Evolutionary conservation across 2,888 invertebrate species (phyloP), one percentile per base, ranked within the genome.

Genomic region (Micoletzkya japonica): DNA sequence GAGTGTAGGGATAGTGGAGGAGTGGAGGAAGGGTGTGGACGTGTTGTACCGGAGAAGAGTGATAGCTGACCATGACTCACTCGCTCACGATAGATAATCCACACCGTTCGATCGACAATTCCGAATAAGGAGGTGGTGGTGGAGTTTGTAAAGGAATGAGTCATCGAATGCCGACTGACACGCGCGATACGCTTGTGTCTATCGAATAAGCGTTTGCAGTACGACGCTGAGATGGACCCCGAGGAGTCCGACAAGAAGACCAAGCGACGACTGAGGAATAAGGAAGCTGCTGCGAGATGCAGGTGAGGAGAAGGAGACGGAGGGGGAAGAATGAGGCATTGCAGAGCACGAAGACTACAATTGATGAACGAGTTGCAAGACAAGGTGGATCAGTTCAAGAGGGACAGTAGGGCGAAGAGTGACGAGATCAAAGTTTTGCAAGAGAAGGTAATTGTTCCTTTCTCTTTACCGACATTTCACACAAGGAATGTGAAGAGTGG

Each of bases 241-340:
- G 67, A 67, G 10, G 67, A 67, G 32, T 39, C 57, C n/a, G 67
- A 57, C 28, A 67, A 67, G 67, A 67, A 67, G 32, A 28, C 30
- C 20, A 67, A 57, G 57, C 37, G 67, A 57, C 26, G 67, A 67
- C 37, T 24, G 34, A 56, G 67, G 32, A 67, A 67, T 28, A 67
- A 67, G 32, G 57, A 67, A 26, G 67, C 67, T 28, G 67, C 67
- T 20, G 67, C 67, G 1, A 37, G 67, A 57, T 67, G 67, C 67
- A 67, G 67, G 67, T 67, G 24, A 28, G 28, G 56, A 56, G 30
- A 17, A 56, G 56, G 28, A 26, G 56, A 56, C 28, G 56, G 58
- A 37, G 59, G 39, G 24, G 37, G 36, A 39, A 39, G 60, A 28
- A 24, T 49, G 26, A 30, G 30, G 61, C n/a, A 36, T 49, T 60